Evolutionary conservation across 1,140 invertebrate genomes (phyloP), one percentile per base, ranked within the genome.

Genomic region (Bombus turneri): DNA sequence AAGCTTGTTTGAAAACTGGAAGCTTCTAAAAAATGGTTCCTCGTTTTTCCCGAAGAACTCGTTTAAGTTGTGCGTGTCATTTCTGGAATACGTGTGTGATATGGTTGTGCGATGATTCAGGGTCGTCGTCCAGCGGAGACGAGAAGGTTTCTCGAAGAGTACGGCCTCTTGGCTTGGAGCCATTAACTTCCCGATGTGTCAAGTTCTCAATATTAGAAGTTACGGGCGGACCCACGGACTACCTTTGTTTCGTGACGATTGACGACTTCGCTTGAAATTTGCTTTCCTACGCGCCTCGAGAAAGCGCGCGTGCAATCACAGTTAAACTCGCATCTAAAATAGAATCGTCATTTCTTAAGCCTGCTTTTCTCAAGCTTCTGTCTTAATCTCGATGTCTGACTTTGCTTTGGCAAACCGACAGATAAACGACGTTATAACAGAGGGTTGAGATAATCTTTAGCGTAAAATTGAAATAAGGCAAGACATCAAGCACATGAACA

Each of bases 171-270:
- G 91, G 89, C 86, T 62, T 13, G 31, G 22, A 34, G 88, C 91
- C 91, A 92, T 75, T 83, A 57, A 86, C 83, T 91, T 92, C 84
- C 87, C 91, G 74, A 91, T 92, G 87, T 92, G 89, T 92, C 91
- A 91, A 91, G 85, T 87, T 88, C 83, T 91, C 83, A 81, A 91
- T 90, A 91, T 91, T 91, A 91, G 89, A 73, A 88, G 79, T 82
- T 71, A 79, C 85, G 76, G 28, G 62, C n/a, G 41, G n/a, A 47
- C 39, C 80, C 62, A 81, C 68, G 79, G 47, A 53, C 25, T 31
- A 66, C 68, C 80, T 81, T 84, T 88, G 80, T 82, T 57, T 57
- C 57, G 18, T n/a, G 31, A 18, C 13, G 22, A 57, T 13, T n/a
- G 31, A 18, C 18, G 22, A 57, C 28, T 62, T 68, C 22, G 37